These are phyloP conservation scores for Bos indicus DNA, from an alignment of 2,113 vertebrate genomes.

Conservation along the genomic window DNA sequence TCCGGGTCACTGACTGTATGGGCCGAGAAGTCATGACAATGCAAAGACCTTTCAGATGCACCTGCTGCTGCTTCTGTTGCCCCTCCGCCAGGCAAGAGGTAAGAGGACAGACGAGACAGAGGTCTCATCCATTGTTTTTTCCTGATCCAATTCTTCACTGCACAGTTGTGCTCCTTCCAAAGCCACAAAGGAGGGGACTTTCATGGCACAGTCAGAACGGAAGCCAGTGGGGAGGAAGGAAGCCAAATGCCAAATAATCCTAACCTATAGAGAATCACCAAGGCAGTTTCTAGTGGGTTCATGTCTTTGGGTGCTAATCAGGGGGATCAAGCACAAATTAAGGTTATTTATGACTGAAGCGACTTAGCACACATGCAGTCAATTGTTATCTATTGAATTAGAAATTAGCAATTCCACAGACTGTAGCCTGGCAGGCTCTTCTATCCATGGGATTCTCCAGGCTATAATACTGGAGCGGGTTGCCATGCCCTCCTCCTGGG, in stretches of 20 bases:
- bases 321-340: neutral
- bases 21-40: conserved; percentile 65
- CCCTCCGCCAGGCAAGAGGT: conserved; percentile 72
- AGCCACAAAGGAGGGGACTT: neutral
- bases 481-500: neutral
- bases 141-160: neutral
- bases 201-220: neutral
- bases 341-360: neutral
- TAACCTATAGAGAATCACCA: neutral
- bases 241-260: neutral
- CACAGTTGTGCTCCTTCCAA: neutral
- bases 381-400: neutral
- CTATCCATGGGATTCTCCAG: neutral
- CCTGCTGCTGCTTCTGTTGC: conserved; percentile 62
- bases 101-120: neutral
- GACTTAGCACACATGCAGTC: neutral
- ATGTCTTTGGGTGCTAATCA: neutral
- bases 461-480: neutral
- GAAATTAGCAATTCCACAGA: neutral
- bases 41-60: conserved; percentile 60
- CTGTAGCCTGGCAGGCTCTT: neutral
- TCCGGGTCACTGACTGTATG: conserved; percentile 60
- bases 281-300: neutral
- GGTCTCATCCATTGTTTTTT: neutral
- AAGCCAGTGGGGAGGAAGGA: neutral